Percentiles rank a stretch among this genome's conserved stretches.
phyloP scores from a whole-genome alignment of 2,888 invertebrate species.

The Mylabris sibirica region DNA sequence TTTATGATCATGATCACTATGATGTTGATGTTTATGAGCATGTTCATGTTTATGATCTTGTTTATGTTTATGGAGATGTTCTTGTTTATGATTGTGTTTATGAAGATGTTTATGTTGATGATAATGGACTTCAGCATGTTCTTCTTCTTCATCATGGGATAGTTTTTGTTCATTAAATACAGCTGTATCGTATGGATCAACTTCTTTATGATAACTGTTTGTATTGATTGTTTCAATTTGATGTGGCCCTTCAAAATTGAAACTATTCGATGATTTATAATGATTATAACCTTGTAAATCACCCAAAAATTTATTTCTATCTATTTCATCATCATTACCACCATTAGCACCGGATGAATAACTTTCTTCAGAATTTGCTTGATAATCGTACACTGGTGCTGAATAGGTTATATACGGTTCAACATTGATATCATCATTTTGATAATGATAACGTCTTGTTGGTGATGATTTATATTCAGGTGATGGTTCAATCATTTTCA shows the following conservation, averaged over 20 bases:
- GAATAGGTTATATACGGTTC: constrained; percentile 16
- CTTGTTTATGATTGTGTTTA: constrained; percentile 53
- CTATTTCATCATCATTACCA: constrained; percentile 24
- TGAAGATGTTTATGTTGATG: constrained; percentile 51
- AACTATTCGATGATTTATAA: constrained; percentile 44
- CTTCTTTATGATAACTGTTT: constrained; percentile 48
- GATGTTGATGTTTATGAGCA: constrained; percentile 38
- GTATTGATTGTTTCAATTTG: constrained; percentile 51
- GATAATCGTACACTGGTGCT: constrained; percentile 4
- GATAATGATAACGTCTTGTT: constrained; percentile 17
- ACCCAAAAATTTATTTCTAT: constrained; percentile 27
- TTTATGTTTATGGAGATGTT: constrained; percentile 51
- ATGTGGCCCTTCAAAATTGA: constrained; percentile 44
- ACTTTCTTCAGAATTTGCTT: constrained; percentile 25
- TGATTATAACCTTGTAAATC: constrained; percentile 43
- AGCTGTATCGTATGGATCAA: constrained; percentile 43
- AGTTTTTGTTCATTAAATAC: constrained; percentile 37
- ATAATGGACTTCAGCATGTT: constrained; percentile 47
- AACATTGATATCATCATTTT: not conserved
- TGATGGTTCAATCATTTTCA: constrained; percentile 18
- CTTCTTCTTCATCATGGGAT: constrained; percentile 37
- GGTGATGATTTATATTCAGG: constrained; percentile 30
- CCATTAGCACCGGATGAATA: constrained; percentile 22
- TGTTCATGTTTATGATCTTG: constrained; percentile 48
- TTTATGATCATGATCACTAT: constrained; percentile 37